These are phyloP conservation scores for Parelbella ahira DNA, from an alignment of 2,888 invertebrate genomes.

Conservation along the genomic window DNA sequence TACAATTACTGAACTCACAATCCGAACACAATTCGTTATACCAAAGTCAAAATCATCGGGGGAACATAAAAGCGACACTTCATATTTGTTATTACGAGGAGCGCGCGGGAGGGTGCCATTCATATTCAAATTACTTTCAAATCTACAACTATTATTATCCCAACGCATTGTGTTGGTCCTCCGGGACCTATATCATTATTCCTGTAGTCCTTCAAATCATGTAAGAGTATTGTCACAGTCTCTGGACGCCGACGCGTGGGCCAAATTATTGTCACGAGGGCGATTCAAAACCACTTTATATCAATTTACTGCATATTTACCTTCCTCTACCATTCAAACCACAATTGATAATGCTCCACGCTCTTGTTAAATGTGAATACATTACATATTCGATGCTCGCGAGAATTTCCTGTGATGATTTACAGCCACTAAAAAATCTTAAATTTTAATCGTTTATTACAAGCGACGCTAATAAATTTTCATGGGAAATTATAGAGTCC, in stretches of 20 bases:
- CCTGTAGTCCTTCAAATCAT: conserved; percentile 69
- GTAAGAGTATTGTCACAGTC: conserved; percentile 67
- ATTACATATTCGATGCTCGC: conserved; percentile 41
- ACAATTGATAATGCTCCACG: conserved; percentile 55
- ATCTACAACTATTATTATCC: conserved; percentile 80
- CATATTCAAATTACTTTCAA: conserved; percentile 79
- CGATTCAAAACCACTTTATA: conserved; percentile 67
- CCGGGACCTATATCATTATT: conserved; percentile 75
- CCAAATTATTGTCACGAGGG: conserved; percentile 58
- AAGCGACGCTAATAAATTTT: conserved; percentile 47
- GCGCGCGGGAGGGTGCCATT: conserved; percentile 75
- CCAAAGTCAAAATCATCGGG: conserved; percentile 66
- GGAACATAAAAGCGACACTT: conserved; percentile 73
- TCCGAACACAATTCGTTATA: conserved; percentile 62
- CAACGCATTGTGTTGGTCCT: conserved; percentile 70
- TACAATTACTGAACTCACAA: conserved; percentile 59
- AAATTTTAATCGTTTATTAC: conserved; percentile 47
- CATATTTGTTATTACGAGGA: conserved; percentile 77
- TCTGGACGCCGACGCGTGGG: conserved; percentile 52
- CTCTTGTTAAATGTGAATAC: conserved; percentile 46
- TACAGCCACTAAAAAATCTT: conserved; percentile 44
- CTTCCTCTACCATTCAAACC: conserved; percentile 50
- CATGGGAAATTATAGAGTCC: conserved; percentile 50
- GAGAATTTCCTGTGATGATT: conserved; percentile 46
- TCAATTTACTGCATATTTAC: conserved; percentile 68